Evolutionary conservation across 2,113 vertebrate species (phyloP), one percentile per base, ranked within the genome.

Genomic region (Halichoerus grypus): DNA sequence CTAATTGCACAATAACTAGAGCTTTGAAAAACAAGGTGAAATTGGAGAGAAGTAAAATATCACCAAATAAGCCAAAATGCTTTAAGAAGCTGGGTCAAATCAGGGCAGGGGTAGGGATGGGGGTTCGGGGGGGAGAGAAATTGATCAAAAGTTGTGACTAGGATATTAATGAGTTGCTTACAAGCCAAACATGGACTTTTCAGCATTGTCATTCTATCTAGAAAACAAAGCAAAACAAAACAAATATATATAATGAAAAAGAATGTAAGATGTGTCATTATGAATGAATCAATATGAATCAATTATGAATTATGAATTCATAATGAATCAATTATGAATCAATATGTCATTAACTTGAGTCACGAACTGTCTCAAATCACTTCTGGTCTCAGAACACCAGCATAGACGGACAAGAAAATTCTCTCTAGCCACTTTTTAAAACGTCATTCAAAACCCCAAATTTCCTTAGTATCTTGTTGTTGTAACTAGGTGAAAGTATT

Each of bases 1-100:
- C 6, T 28, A 2, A 89, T 11, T 31, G 2, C 3, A 77, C 4
- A 21, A 4, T 84, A 71, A 63, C 42, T 51, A 72, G 55, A 39
- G 5, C 12, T 96, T 93, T 85, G 65, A 82, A 74, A 36, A 88
- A 84, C 6, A 86, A 93, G 24, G 18, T 24, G 63, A 84, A 51
- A 39, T 28, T 82, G 22, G 67, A 72, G 46, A 51, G n/a, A 80
- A 81, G 51, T 33, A 36, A 97, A 72, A 77, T 16, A 67, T 46
- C 67, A 31, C 7, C 6, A 36, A 21, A 42, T 39, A 59, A 74
- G 31, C 55, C 61, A 28, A 82, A 21, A 46, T 57, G 49, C 9
- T 94, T 88, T 82, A 81, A 91, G 84, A 72, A 93, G 63, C 49
- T 80, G 55, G 57, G 49, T 96, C 65, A 93, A 33, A 91, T 61